Evolutionary conservation across 1,140 invertebrate species (phyloP).

Genomic region (Drosophila melanica): DNA sequence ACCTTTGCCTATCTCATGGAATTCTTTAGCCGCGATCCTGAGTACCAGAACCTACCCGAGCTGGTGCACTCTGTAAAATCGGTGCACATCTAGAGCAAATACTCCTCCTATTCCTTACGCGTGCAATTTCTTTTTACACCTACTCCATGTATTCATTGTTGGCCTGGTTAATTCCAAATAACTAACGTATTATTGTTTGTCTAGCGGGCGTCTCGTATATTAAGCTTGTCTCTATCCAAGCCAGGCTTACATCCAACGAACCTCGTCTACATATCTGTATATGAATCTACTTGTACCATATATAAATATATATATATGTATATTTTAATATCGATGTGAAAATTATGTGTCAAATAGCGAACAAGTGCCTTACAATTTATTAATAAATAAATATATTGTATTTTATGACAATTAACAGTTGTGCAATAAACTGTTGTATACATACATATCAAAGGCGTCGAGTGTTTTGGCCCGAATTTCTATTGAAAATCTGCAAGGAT

Average conservation of each 20-base stretch:
- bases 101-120: background rate
- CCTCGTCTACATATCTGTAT: conserved; percentile 11
- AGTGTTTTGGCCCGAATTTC: no score
- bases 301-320: conserved; percentile 8
- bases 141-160: conserved; percentile 32
- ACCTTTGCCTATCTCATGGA: conserved; percentile 92
- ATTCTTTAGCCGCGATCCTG: conserved; percentile 89
- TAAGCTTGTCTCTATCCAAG: background rate
- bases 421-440: conserved; percentile 34
- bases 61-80: conserved; percentile 84
- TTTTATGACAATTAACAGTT: conserved; percentile 11
- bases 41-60: conserved; percentile 89
- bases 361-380: conserved; percentile 45
- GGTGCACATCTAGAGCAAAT: conserved; percentile 55
- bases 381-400: background rate
- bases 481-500: no score
- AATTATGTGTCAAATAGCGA: conserved; percentile 41
- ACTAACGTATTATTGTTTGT: conserved; percentile 38
- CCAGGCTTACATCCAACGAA: conserved; percentile 8
- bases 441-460: background rate
- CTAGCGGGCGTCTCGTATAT: background rate
- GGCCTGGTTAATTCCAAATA: conserved; percentile 23
- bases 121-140: conserved; percentile 34
- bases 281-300: conserved; percentile 26
- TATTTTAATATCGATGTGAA: conserved; percentile 24